Base-by-base conservation (phyloP, 2,113 vertebrate genomes). In the Tauraco erythrolophus region DNA sequence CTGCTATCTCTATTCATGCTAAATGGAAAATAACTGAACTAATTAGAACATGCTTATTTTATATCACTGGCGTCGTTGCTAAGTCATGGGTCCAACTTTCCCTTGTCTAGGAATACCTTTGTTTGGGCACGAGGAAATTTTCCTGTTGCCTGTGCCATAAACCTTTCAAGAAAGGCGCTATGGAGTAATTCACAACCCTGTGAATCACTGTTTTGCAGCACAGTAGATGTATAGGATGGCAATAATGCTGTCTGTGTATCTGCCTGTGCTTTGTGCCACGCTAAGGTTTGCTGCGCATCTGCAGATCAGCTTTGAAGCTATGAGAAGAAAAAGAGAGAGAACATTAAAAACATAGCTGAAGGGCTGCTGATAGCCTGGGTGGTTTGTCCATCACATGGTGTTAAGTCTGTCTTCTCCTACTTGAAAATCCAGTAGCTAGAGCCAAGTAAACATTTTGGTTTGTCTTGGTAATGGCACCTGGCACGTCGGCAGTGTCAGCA, bases 41-140 rank as follows among this genome's bases (percentile, higher is more conserved):
- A 90, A 92, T 92, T 90, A 81, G 35, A 92, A 88, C 86, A 88
- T 15, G 30, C 58, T 96, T 92, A 97, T 89, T 80, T 77, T 43
- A 76, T 77, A 92, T 94, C 72, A 56, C 23, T 94, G 89, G 76
- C 68, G 86, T 69, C n/a, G 54, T 17, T 74, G 58, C 14, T 50
- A 77, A 84, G 41, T 88, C 57, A 88, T 27, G 43, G 2, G 1
- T 91, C 75, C 94, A 94, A 94, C 19, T 64, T 93, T 92, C 69
- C 39, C 56, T 91, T 70, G 88, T 91, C 95, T 87, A 96, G 93
- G 94, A 97, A 96, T 61, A 87, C n/a, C 19, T 94, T 77, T 95
- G 45, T 72, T 92, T 62, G 58, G 81, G 51, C 51, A 92, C 0
- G 12, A 94, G 85, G 90, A 94, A 92, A 94, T 88, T 88, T 95